Conservation (phyloP, 2,113 vertebrate species). For the Burhinus bistriatus region DNA sequence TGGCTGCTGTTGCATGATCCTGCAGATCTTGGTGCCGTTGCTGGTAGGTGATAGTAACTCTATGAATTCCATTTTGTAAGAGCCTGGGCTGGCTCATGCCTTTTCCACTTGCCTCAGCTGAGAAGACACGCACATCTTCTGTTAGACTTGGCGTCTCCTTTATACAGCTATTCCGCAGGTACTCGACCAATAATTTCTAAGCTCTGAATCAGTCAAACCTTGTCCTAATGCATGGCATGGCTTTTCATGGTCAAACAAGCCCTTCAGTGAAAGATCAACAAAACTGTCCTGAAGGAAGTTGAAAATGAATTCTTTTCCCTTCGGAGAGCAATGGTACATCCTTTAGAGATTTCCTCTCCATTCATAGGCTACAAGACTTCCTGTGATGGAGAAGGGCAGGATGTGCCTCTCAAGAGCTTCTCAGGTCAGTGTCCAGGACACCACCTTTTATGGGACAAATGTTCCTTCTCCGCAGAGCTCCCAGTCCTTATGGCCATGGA, state of each 20-base stretch:
- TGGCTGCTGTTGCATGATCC: not conserved
- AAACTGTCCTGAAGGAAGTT: constrained; percentile 20
- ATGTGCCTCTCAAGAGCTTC: constrained; percentile 18
- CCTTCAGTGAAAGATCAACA: not conserved
- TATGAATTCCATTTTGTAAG: not conserved
- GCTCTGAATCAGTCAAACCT: not conserved
- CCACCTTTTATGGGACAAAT: not conserved
- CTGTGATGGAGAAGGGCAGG: constrained; percentile 46
- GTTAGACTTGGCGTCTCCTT: not conserved
- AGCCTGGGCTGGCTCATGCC: not conserved
- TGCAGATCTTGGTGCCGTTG: not conserved
- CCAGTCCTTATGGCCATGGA: not conserved
- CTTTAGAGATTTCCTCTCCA: constrained; percentile 47
- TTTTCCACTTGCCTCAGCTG: not conserved
- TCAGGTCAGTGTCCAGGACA: not conserved
- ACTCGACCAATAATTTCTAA: not conserved
- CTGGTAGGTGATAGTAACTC: not conserved
- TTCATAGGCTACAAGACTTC: constrained; percentile 21
- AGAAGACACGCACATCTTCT: not conserved
- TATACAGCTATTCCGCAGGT: not conserved
- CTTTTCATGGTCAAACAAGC: not conserved
- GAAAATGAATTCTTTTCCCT: not conserved
- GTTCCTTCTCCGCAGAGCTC: not conserved
- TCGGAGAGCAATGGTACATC: not conserved
- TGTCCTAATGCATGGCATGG: not conserved